Evolutionary conservation across 2,113 vertebrate genomes (phyloP).

Genomic region (Carollia perspicillata): DNA sequence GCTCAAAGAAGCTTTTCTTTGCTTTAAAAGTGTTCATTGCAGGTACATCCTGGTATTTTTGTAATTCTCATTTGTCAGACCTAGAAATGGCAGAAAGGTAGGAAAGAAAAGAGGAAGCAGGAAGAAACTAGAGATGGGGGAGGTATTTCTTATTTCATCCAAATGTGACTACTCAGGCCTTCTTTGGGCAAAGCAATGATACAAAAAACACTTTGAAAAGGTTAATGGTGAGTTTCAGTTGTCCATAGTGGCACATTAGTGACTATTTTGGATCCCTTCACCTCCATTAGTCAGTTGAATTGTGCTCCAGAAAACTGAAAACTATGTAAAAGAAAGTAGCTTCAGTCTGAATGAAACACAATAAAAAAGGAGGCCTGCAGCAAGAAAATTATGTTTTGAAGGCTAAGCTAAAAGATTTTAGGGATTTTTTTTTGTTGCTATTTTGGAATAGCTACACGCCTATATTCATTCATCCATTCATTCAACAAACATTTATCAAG

Average conservation of each 20-base stretch:
- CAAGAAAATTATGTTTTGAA: conserved; percentile 46
- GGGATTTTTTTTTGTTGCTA: neutral
- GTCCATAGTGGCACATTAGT: conserved; percentile 1
- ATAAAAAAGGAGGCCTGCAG: neutral
- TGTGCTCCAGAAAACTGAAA: conserved; percentile 37
- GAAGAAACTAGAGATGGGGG: neutral
- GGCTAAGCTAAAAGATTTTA: neutral
- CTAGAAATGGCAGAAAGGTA: conserved; percentile 31
- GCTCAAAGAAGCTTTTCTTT: conserved; percentile 24
- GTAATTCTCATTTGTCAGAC: conserved; percentile 13
- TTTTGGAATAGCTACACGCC: neutral
- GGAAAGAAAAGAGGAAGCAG: neutral
- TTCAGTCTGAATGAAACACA: conserved; percentile 25
- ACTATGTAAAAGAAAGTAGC: neutral
- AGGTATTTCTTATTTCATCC: neutral
- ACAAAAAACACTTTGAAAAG: neutral
- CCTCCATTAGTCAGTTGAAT: conserved; percentile 29
- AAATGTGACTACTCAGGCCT: neutral
- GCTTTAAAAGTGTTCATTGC: conserved; percentile 8
- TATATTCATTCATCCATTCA: neutral
- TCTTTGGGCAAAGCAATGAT: conserved; percentile 7
- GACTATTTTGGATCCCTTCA: conserved; percentile 13
- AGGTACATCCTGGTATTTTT: conserved; percentile 26
- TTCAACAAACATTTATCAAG: neutral
- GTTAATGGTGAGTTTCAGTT: neutral